These are phyloP conservation scores for Drosophila quinaria DNA, from an alignment of 2,888 invertebrate genomes.

Conservation along the genomic window DNA sequence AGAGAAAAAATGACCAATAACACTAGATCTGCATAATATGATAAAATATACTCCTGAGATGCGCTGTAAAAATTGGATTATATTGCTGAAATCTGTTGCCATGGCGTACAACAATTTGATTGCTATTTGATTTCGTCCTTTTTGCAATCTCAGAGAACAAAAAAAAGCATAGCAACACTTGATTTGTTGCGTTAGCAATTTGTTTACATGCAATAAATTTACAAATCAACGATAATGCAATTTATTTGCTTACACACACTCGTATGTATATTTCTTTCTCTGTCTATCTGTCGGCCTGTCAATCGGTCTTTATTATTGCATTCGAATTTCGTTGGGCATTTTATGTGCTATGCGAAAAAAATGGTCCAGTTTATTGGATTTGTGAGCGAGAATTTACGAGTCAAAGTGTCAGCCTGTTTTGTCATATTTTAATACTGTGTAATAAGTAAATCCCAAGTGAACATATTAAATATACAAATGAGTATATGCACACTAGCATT, in stretches of 20 bases:
- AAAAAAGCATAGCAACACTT: slow-evolving; percentile 49
- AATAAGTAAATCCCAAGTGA: not conserved
- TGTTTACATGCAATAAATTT: slow-evolving; percentile 79
- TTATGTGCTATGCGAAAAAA: slow-evolving; percentile 44
- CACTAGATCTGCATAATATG: not conserved
- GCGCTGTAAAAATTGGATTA: slow-evolving; percentile 51
- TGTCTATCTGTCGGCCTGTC: slow-evolving; percentile 18
- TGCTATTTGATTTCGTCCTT: slow-evolving; percentile 59
- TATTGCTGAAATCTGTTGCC: slow-evolving; percentile 42
- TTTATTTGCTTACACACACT: slow-evolving; percentile 54
- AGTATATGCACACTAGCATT: not conserved
- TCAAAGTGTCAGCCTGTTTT: slow-evolving; percentile 29
- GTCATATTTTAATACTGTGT: slow-evolving; percentile 30
- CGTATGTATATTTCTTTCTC: slow-evolving; percentile 19
- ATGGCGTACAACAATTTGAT: slow-evolving; percentile 59
- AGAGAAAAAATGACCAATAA: too few species aligned
- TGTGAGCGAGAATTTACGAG: slow-evolving; percentile 63
- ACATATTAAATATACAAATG: not conserved
- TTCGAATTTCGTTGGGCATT: slow-evolving; percentile 49
- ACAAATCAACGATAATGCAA: slow-evolving; percentile 79
- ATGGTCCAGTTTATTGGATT: slow-evolving; percentile 55
- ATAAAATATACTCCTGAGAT: not conserved
- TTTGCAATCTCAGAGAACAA: slow-evolving; percentile 26
- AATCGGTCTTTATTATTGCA: slow-evolving; percentile 56
- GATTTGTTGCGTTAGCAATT: slow-evolving; percentile 74